Base-by-base conservation (phyloP, 2,888 invertebrate genomes). In the Limnephilus lunatus region DNA sequence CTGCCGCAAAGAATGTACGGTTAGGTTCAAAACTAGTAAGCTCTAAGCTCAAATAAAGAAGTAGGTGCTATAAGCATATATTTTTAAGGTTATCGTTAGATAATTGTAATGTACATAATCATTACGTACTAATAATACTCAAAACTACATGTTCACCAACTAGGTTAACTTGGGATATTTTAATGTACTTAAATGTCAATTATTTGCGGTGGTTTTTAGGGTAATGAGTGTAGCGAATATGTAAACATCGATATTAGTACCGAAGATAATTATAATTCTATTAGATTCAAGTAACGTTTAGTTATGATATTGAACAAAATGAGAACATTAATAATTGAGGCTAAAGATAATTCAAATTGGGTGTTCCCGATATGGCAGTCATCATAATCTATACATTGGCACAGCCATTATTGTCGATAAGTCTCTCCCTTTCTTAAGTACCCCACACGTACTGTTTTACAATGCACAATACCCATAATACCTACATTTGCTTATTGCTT, bases 361-460 rank as follows among this genome's bases (percentile, higher is more conserved):
- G 19, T 83, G 30, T 48, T 30, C 85, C 85, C 85, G 85, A 86
- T 86, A 86, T 44, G 85, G 85, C n/a, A 30, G 44, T 48, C 85
- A 3, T 14, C 48, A 48, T 48, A 86, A 86, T 86, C 35, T 39
- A 83, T 68, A n/a, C 68, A 68, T 35, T 32, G 83, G 35, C 35
- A 35, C 11, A 25, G 15, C 44, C 14, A 90, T 83, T 31, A 25
- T 68, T 68, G 68, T 68, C 25, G 68, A 90, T 90, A 90, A 85
- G 83, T 86, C 86, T 44, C 44, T 86, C 12, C 44, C 44, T 86
- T 86, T 44, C 86, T 86, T 25, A 68, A 68, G 86, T 48, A 30
- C 35, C n/a, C 86, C 44, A 86, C 30, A 86, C 86, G n/a, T 86
- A 44, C 39, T 15, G 31, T 48, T 83, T 48, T 30, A 39, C 83